A percentile compares a stretch with the other conserved stretches of the same genome.
Conservation (phyloP, 1,140 invertebrate genomes). For the Drosophila jambulina region DNA sequence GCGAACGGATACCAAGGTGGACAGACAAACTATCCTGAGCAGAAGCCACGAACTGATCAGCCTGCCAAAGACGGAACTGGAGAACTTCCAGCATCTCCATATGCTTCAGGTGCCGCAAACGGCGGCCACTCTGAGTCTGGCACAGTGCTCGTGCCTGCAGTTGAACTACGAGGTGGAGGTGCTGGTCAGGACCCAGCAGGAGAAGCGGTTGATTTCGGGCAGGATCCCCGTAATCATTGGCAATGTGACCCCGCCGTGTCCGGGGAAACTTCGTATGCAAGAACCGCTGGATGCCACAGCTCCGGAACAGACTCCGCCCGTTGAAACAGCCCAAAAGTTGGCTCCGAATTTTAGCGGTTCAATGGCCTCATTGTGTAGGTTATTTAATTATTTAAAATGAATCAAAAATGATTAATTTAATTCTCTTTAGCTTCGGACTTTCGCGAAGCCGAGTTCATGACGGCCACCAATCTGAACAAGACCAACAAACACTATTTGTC, state of each 20-base stretch:
- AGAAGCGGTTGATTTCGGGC: slow-evolving; percentile 85
- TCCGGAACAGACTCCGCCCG: slow-evolving; percentile 44
- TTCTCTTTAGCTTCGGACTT: slow-evolving; percentile 55
- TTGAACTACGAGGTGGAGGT: slow-evolving; percentile 89
- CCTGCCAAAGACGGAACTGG: slow-evolving; percentile 84
- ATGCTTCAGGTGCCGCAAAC: slow-evolving; percentile 88
- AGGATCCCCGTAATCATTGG: slow-evolving; percentile 86
- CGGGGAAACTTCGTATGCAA: slow-evolving; percentile 17
- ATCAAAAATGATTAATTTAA: neutral
- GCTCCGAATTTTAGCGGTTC: slow-evolving; percentile 47
- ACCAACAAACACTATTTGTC: slow-evolving; percentile 63
- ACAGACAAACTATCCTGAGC: slow-evolving; percentile 85
- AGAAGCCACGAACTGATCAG: slow-evolving; percentile 86
- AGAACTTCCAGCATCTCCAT: slow-evolving; percentile 68
- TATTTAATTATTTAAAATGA: neutral
- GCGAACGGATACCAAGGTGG: slow-evolving; percentile 73
- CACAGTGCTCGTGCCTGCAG: slow-evolving; percentile 89
- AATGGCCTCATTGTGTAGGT: slow-evolving; percentile 60
- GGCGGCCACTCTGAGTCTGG: slow-evolving; percentile 88
- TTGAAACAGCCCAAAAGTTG: slow-evolving; percentile 2
- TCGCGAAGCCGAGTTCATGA: slow-evolving; percentile 75
- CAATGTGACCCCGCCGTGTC: slow-evolving; percentile 84
- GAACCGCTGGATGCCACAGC: slow-evolving; percentile 18
- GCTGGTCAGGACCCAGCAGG: slow-evolving; percentile 62
- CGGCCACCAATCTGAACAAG: slow-evolving; percentile 70